Base-by-base conservation (phyloP, 1,140 invertebrate species). In the Sarcophaga bullata region DNA sequence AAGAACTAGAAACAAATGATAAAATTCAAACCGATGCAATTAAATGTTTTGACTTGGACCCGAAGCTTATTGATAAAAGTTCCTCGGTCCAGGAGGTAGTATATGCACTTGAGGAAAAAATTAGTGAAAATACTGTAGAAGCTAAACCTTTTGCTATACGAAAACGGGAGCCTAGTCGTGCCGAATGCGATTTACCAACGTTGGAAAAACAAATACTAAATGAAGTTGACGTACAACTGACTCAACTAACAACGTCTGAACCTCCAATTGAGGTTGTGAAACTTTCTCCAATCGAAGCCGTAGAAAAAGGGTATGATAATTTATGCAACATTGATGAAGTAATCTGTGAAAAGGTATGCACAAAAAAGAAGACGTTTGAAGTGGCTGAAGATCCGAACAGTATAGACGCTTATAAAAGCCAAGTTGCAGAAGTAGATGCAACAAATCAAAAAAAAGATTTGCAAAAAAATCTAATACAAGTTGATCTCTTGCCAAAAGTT, bases 41-140 rank as follows among this genome's bases (percentile, higher is more conserved):
- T 50, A 68, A 81, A 58, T 11, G 6, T 9, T 75, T 8, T 8
- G 17, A 48, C 19, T 9, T 62, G 62, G 19, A 62, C 11, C 46
- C 52, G 3, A 73, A 83, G 0, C 13, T 58, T 4, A 85, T 85
- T 54, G 86, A 87, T 25, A 86, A 87, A 54, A 83, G 86, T 37
- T 84, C 87, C 7, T 84, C 86, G 52, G 88, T 89, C 48, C 87
- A 86, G 62, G 84, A 86, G 75, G 88, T 87, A 49, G 86, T 89
- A 62, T 87, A 89, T 62, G 87, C 85, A 82, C 87, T 89, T 78
- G 88, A 89, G 82, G 85, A 87, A 75, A 89, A 89, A 75, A 25
- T 73, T 19, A n/a, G 49, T 68, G 80, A 83, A 76, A 75, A 76
- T 84, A 84, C 84, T 37, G 82, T 81, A 15, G 84, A 85, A 83